Percentiles rank a stretch among this genome's conserved stretches.
Conservation (phyloP, 53 echinoderm and acorn worm species). For the Antedon mediterranea region DNA sequence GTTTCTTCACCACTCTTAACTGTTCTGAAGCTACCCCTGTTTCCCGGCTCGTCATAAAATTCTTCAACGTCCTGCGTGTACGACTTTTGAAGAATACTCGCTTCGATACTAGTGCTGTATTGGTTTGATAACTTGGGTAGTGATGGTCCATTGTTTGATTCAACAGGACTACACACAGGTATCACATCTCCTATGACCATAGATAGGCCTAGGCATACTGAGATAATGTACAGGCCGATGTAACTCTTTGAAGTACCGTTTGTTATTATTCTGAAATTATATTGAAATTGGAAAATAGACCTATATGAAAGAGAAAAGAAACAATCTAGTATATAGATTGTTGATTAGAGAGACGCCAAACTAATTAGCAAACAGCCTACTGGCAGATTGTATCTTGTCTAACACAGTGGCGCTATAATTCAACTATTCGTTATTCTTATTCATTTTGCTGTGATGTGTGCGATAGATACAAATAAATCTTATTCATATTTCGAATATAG, state of each 20-base stretch:
- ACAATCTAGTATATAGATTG: too few species aligned
- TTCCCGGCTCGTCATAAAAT: slow-evolving; percentile 42
- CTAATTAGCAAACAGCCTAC: too few species aligned
- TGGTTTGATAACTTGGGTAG: slow-evolving; percentile 36
- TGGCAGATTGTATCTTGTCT: too few species aligned
- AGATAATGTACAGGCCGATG: not conserved
- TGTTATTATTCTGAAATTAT: too few species aligned
- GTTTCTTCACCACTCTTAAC: slow-evolving; percentile 6
- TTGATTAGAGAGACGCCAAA: too few species aligned
- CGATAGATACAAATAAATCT: too few species aligned
- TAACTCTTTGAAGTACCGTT: not conserved
- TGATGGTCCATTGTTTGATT: slow-evolving; percentile 17
- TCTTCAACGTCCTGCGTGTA: slow-evolving; percentile 50
- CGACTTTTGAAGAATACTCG: slow-evolving; percentile 32
- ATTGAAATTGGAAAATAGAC: too few species aligned
- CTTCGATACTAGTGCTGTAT: slow-evolving; percentile 37
- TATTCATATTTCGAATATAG: too few species aligned
- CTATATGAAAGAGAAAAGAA: too few species aligned
- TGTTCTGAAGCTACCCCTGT: slow-evolving; percentile 32
- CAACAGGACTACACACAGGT: not conserved
- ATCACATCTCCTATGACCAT: not conserved
- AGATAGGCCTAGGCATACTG: not conserved
- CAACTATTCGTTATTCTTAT: too few species aligned
- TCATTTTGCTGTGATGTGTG: too few species aligned
- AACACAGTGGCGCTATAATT: too few species aligned